Evolutionary conservation across 2,888 invertebrate genomes (phyloP).

Genomic region (Lithophane leautieri): DNA sequence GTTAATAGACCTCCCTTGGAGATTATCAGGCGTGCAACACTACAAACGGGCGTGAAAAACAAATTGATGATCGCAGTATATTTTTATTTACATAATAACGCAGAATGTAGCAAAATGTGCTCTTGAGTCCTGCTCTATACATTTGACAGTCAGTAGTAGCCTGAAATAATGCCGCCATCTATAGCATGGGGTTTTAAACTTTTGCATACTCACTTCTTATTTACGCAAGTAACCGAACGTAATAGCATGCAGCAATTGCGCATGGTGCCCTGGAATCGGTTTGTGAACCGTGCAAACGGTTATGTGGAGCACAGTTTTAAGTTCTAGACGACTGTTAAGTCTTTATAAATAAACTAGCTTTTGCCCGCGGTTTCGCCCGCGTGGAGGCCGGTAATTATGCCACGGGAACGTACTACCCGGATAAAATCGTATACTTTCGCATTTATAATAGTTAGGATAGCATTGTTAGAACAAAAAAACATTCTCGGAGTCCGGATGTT

Average conservation of each 20-base stretch:
- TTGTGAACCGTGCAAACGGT: not conserved
- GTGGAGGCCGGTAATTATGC: too few species aligned
- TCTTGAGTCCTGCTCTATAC: not conserved
- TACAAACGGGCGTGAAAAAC: not conserved
- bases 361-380: too few species aligned
- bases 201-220: not conserved
- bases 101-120: too few species aligned
- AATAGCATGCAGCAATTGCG: not conserved
- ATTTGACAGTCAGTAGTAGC: not conserved
- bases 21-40: not conserved
- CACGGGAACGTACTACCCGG: too few species aligned
- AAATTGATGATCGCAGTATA: not conserved
- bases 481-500: not conserved
- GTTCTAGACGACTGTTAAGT: too few species aligned
- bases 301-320: too few species aligned
- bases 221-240: not conserved
- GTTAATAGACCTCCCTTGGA: not conserved
- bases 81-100: not conserved
- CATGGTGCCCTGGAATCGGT: not conserved
- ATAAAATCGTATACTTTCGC: too few species aligned
- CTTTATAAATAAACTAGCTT: too few species aligned
- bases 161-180: not conserved
- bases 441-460: too few species aligned
- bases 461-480: not conserved
- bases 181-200: not conserved